Percentiles rank a stretch among this genome's conserved stretches.
Evolutionary conservation across 1,140 invertebrate species (phyloP).

Genomic region (Microplitis demolitor): DNA sequence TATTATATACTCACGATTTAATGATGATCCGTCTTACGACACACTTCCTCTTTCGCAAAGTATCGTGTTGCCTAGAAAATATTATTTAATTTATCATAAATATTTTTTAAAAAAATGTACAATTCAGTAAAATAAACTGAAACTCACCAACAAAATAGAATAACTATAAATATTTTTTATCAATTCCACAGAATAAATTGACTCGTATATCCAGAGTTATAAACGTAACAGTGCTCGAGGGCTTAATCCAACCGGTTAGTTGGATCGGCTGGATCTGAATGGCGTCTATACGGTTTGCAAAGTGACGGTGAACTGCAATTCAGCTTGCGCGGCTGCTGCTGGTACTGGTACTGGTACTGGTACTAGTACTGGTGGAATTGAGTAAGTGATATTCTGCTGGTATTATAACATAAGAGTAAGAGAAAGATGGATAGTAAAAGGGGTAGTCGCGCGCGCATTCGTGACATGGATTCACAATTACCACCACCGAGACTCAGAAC

Average conservation of each 20-base stretch:
- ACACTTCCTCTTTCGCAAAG: too few species aligned
- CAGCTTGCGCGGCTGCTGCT: conserved; percentile 37
- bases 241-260: conserved; percentile 26
- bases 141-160: neutral
- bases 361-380: neutral
- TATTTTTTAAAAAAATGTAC: too few species aligned
- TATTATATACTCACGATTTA: too few species aligned
- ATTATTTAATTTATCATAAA: too few species aligned
- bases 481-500: conserved; percentile 32
- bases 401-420: neutral
- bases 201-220: too few species aligned
- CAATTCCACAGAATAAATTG: neutral
- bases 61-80: too few species aligned
- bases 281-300: conserved; percentile 54
- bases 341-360: neutral
- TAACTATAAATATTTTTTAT: neutral
- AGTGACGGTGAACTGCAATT: conserved; percentile 56
- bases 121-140: too few species aligned
- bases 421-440: conserved; percentile 19
- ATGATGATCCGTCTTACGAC: too few species aligned
- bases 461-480: conserved; percentile 50
- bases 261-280: conserved; percentile 53
- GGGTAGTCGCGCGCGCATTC: conserved; percentile 57
- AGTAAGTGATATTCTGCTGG: conserved; percentile 1
- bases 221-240: neutral